Evolutionary conservation across 2,888 invertebrate genomes (phyloP).

Genomic region (Coleophora flavipennella): DNA sequence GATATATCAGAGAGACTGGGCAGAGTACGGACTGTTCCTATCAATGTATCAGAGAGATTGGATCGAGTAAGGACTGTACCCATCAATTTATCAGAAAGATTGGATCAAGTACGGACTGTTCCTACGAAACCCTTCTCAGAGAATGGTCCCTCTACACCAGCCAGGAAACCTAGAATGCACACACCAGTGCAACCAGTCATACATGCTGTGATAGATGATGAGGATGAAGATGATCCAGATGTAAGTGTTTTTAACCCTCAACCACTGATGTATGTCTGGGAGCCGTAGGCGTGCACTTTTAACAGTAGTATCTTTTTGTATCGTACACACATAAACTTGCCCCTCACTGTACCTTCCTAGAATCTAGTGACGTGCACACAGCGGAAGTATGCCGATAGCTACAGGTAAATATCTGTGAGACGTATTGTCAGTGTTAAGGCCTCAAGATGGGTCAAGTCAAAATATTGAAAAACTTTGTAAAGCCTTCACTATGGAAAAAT

Average conservation of each 20-base stretch:
- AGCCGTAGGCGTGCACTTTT: no score
- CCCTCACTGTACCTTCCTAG: no score
- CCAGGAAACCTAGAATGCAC: conserved; percentile 40
- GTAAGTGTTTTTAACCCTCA: conserved; percentile 14
- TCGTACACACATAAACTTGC: no score
- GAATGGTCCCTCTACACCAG: conserved; percentile 35
- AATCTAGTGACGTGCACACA: no score
- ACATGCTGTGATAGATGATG: conserved; percentile 44
- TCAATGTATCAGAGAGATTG: conserved; percentile 26
- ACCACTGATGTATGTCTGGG: no score
- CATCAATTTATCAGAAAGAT: no score
- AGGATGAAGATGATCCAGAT: conserved; percentile 46
- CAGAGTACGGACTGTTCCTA: conserved; percentile 33
- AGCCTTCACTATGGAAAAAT: no score
- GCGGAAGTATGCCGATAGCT: neutral
- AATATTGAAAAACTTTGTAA: no score
- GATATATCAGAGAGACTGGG: conserved; percentile 24
- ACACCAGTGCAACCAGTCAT: conserved; percentile 40
- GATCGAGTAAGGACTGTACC: conserved; percentile 30
- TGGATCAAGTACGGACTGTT: conserved; percentile 29
- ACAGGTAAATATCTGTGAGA: neutral
- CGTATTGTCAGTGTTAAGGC: no score
- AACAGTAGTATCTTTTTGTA: no score
- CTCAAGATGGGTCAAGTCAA: no score
- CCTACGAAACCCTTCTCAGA: conserved; percentile 38